Base-by-base conservation (phyloP, 2,888 invertebrate genomes). In the Yponomeuta malinellus region DNA sequence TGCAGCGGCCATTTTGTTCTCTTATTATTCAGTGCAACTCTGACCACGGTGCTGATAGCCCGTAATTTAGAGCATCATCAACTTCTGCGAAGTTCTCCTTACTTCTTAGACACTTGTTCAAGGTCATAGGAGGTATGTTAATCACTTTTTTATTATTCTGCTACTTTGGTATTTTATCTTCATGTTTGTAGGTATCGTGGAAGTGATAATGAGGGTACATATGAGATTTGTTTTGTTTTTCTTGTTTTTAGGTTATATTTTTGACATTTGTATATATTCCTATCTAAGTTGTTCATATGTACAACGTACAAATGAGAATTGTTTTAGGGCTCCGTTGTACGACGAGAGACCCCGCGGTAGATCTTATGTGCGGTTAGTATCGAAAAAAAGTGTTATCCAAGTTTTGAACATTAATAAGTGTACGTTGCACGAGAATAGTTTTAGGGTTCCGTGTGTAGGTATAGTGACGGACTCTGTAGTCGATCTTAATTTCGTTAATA, bases 1-100 rank as follows among this genome's bases (percentile, higher is more conserved):
- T 77, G 75, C 75, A 84, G 79, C 86, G 76, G 90, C 91, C 90
- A 90, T 91, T 90, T 91, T 90, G 89, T 91, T 92, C 91, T 90
- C 88, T 85, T 84, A 88, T 85, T 82, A 84, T 86, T 87, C 86
- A 91, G 91, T 92, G 80, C 79, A 73, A 80, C 74, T 76, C 79
- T 75, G 80, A 78, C 80, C 86, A 87, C 79, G 86, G 74, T 74
- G 77, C 77, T 71, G 85, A 76, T 73, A 78, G 79, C 82, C 76
- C 79, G 91, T 83, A 74, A 79, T 74, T 82, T 79, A 78, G 74
- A 72, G 73, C 77, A 75, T 74, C 74, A 78, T 86, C 59, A 15
- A 67, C 88, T 90, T 87, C 89, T 87, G 76, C 75, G 78, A 82
- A 77, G 76, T 78, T 85, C 83, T 87, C 83, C 72, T 84, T 88